Base-by-base conservation (phyloP, 2,888 invertebrate genomes). In the Leptinotarsa peninsularis region DNA sequence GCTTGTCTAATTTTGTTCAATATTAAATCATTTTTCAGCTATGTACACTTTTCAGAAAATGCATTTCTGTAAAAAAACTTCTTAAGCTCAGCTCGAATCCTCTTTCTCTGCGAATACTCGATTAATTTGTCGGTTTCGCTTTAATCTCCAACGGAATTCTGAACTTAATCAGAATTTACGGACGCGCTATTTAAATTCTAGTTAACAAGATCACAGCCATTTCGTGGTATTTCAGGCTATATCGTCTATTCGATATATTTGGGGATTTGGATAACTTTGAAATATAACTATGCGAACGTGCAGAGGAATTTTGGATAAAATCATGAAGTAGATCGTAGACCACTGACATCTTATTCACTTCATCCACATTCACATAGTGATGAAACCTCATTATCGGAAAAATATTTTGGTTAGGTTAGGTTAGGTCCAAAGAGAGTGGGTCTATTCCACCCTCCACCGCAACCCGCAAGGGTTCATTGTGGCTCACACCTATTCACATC, bases 151-250 rank as follows among this genome's bases (percentile, higher is more conserved):
- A 43, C 63, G 43, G 43, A 63, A 63, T 63, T 33, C 33, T 10
- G 43, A 63, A 63, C 66, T 79, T 78, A 79, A 79, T 80, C 79
- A 78, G 75, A 76, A 78, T 80, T 79, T 79, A 79, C 75, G 77
- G 76, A 76, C 49, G 67, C 72, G 74, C 71, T 79, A 79, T 80
- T 80, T 79, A 73, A 80, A 80, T 78, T 72, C 74, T 74, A 75
- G 76, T 80, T 80, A 80, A 80, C 80, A 77, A 78, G 80, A 80
- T 80, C 79, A 78, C 73, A 77, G 77, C 76, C 78, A 78, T 79
- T 79, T 71, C 58, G 75, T 74, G 72, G 72, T 3, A 63, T 33
- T 63, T 27, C 21, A 18, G 18, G 21, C 58, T 58, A 58, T 58
- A 58, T 58, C 15, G 33, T 63, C n/a, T 63, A n/a, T 63, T 63